phyloP scores from a whole-genome alignment of 1,140 invertebrate genomes.

The Orussus abietinus region DNA sequence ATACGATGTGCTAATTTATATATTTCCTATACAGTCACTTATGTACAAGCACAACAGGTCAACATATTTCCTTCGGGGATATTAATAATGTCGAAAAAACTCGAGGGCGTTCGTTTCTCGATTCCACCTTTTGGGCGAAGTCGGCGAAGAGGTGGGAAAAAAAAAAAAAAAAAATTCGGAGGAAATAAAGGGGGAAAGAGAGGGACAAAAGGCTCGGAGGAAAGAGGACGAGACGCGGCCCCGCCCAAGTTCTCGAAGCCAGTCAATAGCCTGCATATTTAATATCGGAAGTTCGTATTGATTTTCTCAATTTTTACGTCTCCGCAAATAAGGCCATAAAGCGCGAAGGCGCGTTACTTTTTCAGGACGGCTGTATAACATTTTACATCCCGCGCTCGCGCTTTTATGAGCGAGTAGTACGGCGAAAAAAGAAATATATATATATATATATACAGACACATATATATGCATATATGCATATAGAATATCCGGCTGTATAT shows the following conservation, averaged over 20 bases:
- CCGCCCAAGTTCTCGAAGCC: constrained; percentile 27
- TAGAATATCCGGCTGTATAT: too few species aligned
- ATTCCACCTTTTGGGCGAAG: too few species aligned
- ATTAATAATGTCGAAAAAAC: too few species aligned
- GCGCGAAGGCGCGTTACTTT: constrained; percentile 44
- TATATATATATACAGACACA: too few species aligned
- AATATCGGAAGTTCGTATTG: constrained; percentile 52
- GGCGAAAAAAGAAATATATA: constrained; percentile 43
- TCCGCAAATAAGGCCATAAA: constrained; percentile 51
- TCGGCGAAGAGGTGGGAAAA: too few species aligned
- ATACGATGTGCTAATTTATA: too few species aligned
- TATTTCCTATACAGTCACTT: too few species aligned
- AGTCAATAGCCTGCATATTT: constrained; percentile 52
- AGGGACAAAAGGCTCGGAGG: constrained; percentile 12
- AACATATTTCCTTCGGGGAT: too few species aligned
- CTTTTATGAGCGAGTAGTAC: constrained; percentile 46
- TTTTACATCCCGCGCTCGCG: constrained; percentile 47
- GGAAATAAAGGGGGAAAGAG: background rate
- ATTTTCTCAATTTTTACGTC: constrained; percentile 53
- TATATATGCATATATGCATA: too few species aligned
- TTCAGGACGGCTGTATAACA: constrained; percentile 47
- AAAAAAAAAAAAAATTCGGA: too few species aligned
- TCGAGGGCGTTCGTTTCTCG: too few species aligned
- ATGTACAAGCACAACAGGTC: too few species aligned
- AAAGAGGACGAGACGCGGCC: constrained; percentile 15